These are phyloP conservation scores for Poecile atricapillus DNA, from an alignment of 2,113 vertebrate genomes.

Conservation along the genomic window DNA sequence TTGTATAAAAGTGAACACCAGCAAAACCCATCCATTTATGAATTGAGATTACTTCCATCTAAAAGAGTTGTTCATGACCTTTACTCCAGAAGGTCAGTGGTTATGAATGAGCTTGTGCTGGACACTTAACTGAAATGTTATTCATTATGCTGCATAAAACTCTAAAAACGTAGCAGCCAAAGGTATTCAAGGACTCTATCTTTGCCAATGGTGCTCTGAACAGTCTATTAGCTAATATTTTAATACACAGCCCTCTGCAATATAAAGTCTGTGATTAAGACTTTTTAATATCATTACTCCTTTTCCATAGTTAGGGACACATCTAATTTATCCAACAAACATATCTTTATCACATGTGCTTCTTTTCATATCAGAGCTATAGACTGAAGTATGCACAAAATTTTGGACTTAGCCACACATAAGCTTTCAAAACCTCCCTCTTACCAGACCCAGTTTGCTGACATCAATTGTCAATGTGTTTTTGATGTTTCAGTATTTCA, in stretches of 20 bases:
- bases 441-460: neutral
- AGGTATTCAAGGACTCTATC: neutral
- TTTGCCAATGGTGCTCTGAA: neutral
- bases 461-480: neutral
- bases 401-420: neutral
- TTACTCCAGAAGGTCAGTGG: neutral
- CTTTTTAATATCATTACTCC: neutral
- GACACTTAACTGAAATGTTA: neutral
- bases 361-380: neutral
- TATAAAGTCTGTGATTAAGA: neutral
- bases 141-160: neutral
- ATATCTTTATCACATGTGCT: neutral
- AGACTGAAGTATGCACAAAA: neutral
- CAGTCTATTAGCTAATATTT: neutral
- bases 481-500: neutral
- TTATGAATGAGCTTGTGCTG: neutral
- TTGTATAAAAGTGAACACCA: neutral
- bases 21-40: neutral
- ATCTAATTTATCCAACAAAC: neutral
- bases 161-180: neutral
- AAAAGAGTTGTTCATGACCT: neutral
- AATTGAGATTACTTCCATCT: neutral
- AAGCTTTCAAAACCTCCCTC: neutral
- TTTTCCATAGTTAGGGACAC: neutral
- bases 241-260: neutral